These are phyloP conservation scores for Enteromius unitaeniatus DNA, from an alignment of 2,797 vertebrate genomes.

Conservation along the genomic window DNA sequence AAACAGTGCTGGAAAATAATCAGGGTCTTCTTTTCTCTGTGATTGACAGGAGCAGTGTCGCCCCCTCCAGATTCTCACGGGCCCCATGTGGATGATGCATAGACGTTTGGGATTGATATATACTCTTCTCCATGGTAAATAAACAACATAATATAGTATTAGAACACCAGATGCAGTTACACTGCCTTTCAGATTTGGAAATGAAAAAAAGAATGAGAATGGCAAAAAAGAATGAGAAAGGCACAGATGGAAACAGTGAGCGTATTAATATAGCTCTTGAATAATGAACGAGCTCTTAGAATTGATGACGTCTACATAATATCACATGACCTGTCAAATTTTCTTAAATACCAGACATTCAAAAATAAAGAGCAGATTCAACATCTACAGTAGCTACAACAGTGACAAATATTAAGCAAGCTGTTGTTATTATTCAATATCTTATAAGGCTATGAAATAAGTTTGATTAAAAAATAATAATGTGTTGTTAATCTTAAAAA, in stretches of 20 bases:
- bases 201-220: conserved; percentile 10
- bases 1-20: background rate
- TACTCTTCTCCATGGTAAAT: background rate
- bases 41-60: background rate
- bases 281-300: conserved; percentile 72
- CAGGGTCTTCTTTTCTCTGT: background rate
- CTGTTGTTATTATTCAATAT: background rate
- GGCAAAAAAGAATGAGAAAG: conserved; percentile 2
- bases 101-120: background rate
- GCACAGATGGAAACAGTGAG: conserved; percentile 21
- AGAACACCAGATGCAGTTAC: conserved; percentile 1
- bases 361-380: background rate
- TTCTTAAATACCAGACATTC: conserved; percentile 44
- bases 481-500: background rate
- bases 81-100: conserved; percentile 12
- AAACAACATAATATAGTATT: background rate
- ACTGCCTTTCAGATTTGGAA: conserved; percentile 24
- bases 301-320: conserved; percentile 64
- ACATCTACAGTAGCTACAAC: background rate
- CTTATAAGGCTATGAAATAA: background rate
- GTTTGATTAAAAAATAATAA: background rate
- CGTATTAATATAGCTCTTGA: conserved; percentile 63
- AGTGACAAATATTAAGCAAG: background rate
- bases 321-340: conserved; percentile 62
- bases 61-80: background rate